These are phyloP conservation scores for Oscheius sp. DNA, from an alignment of 2,888 invertebrate genomes.

Conservation along the genomic window DNA sequence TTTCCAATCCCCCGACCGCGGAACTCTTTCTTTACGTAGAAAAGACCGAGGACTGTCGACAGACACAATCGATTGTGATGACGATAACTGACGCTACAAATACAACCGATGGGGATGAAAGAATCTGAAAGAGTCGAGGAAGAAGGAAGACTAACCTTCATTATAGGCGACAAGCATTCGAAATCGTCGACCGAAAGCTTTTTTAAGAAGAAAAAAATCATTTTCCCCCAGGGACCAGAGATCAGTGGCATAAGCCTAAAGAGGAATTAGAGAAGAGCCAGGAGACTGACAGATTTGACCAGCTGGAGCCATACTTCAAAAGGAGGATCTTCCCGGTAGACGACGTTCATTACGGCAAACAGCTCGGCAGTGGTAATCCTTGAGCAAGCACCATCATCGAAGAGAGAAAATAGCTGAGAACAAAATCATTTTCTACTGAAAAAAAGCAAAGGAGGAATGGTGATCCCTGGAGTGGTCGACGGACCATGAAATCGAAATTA, in stretches of 20 bases:
- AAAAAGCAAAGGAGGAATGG: neutral
- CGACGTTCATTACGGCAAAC: neutral
- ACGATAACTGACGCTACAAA: slow-evolving; percentile 15
- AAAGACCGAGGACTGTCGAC: slow-evolving; percentile 19
- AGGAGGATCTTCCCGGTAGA: slow-evolving; percentile 15
- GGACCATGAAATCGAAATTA: slow-evolving; percentile 19
- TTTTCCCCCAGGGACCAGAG: slow-evolving; percentile 15
- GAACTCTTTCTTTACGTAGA: slow-evolving; percentile 18
- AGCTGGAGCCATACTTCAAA: slow-evolving; percentile 11
- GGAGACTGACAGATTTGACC: neutral
- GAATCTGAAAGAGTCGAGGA: neutral
- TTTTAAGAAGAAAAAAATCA: slow-evolving; percentile 17
- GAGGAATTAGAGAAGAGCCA: neutral
- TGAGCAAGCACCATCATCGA: neutral
- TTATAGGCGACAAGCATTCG: slow-evolving; percentile 26
- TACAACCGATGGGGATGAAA: slow-evolving; percentile 13
- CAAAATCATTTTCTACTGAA: neutral
- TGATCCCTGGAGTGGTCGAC: neutral
- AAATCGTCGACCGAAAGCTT: slow-evolving; percentile 18
- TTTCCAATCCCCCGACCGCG: slow-evolving; percentile 25
- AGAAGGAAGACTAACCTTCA: neutral
- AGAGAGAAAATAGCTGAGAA: neutral
- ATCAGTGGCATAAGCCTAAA: slow-evolving; percentile 18
- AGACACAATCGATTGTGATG: neutral
- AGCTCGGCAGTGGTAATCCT: slow-evolving; percentile 13